Percentiles rank a stretch among this genome's conserved stretches.
phyloP scores from a whole-genome alignment of 2,797 vertebrate genomes.

The Syncerus caffer region DNA sequence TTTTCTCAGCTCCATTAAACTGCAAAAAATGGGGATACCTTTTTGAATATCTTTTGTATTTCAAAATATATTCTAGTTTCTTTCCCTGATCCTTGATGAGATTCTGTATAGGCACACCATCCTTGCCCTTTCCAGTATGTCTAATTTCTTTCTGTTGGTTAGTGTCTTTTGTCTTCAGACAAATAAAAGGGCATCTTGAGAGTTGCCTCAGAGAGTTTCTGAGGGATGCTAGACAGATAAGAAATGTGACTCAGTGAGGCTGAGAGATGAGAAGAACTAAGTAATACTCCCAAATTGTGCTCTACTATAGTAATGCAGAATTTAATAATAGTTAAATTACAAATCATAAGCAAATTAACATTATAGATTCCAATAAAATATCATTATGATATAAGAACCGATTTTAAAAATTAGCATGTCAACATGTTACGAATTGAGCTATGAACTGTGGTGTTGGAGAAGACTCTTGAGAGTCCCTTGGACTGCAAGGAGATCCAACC shows the following conservation, averaged over 20 bases:
- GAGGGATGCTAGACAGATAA: neutral
- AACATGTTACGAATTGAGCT: neutral
- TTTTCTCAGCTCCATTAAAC: neutral
- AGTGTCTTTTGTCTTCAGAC: neutral
- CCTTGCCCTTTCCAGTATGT: neutral
- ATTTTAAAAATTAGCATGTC: neutral
- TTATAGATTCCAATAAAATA: neutral
- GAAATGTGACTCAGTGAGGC: neutral
- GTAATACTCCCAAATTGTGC: neutral
- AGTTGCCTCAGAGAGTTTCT: too few species aligned
- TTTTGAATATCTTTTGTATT: neutral
- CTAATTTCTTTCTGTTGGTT: neutral
- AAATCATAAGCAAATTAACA: neutral
- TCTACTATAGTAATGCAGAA: neutral
- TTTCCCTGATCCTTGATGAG: neutral
- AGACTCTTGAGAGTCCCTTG: too few species aligned
- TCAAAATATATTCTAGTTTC: neutral
- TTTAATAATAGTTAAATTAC: neutral
- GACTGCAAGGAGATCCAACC: too few species aligned
- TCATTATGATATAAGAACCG: neutral
- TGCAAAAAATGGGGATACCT: neutral
- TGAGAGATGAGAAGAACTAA: neutral
- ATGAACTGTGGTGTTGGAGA: too few species aligned
- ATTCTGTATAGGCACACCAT: neutral
- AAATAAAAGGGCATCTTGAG: neutral